A percentile compares a stretch with the other conserved stretches of the same genome.
These are phyloP conservation scores for Chaitophorus viminalis DNA, from an alignment of 2,888 invertebrate species.

Conservation along the genomic window DNA sequence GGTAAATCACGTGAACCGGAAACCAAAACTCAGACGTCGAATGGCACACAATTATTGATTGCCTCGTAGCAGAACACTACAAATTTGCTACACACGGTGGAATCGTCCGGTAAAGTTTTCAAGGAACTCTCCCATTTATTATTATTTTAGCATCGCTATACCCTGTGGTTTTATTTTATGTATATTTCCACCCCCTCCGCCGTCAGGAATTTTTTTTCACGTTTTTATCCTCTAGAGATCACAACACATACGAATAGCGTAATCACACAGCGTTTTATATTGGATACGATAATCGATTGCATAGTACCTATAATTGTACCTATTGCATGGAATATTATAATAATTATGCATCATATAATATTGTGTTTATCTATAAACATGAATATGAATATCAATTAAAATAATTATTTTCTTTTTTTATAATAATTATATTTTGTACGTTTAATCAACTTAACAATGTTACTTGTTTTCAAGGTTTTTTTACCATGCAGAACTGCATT, in stretches of 20 bases:
- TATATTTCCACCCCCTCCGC: not conserved
- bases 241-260: not conserved
- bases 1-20: not conserved
- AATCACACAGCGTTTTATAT: not conserved
- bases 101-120: not conserved
- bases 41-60: not conserved
- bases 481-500: too few species aligned
- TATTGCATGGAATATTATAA: not conserved
- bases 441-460: not conserved
- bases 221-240: not conserved
- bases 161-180: not conserved
- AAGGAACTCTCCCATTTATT: constrained; percentile 12
- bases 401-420: too few species aligned
- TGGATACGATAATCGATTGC: not conserved
- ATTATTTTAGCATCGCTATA: constrained; percentile 26
- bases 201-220: not conserved
- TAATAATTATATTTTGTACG: not conserved
- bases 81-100: not conserved
- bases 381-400: too few species aligned
- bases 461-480: too few species aligned
- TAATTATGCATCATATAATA: too few species aligned
- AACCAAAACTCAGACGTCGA: constrained; percentile 12
- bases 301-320: not conserved
- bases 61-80: not conserved
- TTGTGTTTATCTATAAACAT: too few species aligned